Conservation (phyloP, 2,113 vertebrate genomes). For the Prionailurus bengalensis region DNA sequence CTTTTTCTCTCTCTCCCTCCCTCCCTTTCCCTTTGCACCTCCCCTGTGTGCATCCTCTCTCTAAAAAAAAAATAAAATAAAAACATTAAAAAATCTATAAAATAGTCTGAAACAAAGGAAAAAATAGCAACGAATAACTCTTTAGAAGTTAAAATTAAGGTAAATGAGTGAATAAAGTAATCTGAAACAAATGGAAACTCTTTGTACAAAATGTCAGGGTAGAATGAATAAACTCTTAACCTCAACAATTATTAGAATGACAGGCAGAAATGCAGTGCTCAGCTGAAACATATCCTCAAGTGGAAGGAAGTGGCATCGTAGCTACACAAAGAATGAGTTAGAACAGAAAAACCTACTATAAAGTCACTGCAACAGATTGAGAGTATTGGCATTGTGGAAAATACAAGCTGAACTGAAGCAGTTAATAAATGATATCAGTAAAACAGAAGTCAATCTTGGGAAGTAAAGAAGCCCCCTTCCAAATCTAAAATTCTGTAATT, state of each 20-base stretch:
- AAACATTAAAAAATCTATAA: neutral
- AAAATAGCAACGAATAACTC: neutral
- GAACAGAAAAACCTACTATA: neutral
- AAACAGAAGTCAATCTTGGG: neutral
- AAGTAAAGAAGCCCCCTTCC: neutral
- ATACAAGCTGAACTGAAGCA: neutral
- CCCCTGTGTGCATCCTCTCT: too few relatives aligned
- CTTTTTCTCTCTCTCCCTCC: too few relatives aligned
- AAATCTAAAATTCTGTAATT: neutral
- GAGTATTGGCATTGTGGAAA: neutral
- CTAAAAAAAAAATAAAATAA: too few relatives aligned
- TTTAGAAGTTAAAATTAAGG: constrained; percentile 7
- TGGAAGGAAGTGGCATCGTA: neutral
- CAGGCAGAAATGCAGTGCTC: neutral
- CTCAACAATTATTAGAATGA: constrained; percentile 14
- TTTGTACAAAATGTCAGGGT: constrained; percentile 37
- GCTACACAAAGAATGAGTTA: neutral
- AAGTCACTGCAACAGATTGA: neutral
- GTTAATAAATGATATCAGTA: neutral
- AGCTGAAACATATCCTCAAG: neutral
- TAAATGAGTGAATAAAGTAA: neutral
- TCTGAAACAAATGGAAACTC: constrained; percentile 9
- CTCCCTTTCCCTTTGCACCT: too few relatives aligned
- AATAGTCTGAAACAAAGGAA: neutral
- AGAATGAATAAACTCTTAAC: neutral